Evolutionary conservation across 1,140 invertebrate species (phyloP), one percentile per base, ranked within the genome.

Genomic region (Marisa cornuarietis): DNA sequence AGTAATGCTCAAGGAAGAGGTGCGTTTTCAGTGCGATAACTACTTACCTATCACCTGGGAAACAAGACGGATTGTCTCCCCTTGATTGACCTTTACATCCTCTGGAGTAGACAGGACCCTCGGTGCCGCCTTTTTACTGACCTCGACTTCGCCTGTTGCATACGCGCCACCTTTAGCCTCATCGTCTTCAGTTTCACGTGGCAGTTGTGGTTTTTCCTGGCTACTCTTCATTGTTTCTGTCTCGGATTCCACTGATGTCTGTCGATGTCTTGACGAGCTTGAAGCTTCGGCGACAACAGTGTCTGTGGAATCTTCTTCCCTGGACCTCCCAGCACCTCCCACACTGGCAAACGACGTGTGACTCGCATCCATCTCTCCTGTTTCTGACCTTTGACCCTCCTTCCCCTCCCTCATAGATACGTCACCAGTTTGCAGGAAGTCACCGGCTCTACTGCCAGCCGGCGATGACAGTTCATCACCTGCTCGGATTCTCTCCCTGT

Each of bases 231-330:
- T 65, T 22, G 26, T 61, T 61, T n/a, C 61, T 61, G 24, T 26
- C n/a, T 62, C 61, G 6, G 74, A 49, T 20, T 58, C 52, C 31
- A 76, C n/a, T 11, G 22, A 14, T 63, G 61, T n/a, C 22, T 5
- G 20, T 61, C 54, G 49, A 14, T 6, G 13, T 26, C 58, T 52
- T 0, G 52, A 9, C 54, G 9, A n/a, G 22, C 58, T 61, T 16
- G 74, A 63, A 22, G 74, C n/a, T 16, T 76, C 74, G 58, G 22
- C 74, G 22, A 58, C 74, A 0, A n/a, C 49, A 58, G 82, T 81
- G 73, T 90, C 89, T 66, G 86, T 86, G 69, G 84, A 82, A 73
- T 84, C 83, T 74, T 90, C 89, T 86, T 95, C 95, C 51, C 94
- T 94, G 91, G 31, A 20, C n/a, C 69, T 31, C 0, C 9, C 24